phyloP scores from a whole-genome alignment of 2,797 vertebrate genomes.

The Siniperca scherzeri region DNA sequence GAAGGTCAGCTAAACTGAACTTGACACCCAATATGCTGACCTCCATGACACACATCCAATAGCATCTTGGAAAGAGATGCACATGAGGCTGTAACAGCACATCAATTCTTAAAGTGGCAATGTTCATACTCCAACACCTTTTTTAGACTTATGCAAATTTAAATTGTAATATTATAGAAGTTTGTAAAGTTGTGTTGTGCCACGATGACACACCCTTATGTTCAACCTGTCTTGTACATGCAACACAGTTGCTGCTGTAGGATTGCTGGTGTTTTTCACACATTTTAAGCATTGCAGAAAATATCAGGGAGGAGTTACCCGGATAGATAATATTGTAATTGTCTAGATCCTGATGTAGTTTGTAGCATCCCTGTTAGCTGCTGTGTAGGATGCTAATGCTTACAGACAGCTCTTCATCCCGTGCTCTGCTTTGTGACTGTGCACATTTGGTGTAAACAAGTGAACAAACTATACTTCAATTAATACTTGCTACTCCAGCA shows the following conservation, averaged over 20 bases:
- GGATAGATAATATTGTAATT: not conserved
- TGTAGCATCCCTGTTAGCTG: not conserved
- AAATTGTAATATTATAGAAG: too few relatives aligned
- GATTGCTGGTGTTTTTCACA: not conserved
- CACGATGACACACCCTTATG: not conserved
- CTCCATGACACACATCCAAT: not conserved
- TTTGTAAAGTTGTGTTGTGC: not conserved
- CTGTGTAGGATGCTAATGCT: not conserved
- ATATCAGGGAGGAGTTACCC: too few relatives aligned
- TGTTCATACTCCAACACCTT: not conserved
- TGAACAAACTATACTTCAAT: not conserved
- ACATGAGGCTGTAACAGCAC: not conserved
- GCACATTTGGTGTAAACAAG: not conserved
- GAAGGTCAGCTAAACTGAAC: not conserved
- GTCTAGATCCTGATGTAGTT: not conserved
- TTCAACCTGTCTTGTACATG: not conserved
- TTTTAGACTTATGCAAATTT: not conserved
- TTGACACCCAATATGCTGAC: too few relatives aligned
- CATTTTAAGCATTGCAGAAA: too few relatives aligned
- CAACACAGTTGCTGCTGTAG: not conserved
- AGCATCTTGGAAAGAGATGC: not conserved
- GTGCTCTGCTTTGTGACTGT: not conserved
- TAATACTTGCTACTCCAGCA: not conserved
- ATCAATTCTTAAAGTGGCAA: not conserved
- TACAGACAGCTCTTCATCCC: not conserved